Evolutionary conservation across 1,140 invertebrate species (phyloP).

Genomic region (Neodiprion virginianus): DNA sequence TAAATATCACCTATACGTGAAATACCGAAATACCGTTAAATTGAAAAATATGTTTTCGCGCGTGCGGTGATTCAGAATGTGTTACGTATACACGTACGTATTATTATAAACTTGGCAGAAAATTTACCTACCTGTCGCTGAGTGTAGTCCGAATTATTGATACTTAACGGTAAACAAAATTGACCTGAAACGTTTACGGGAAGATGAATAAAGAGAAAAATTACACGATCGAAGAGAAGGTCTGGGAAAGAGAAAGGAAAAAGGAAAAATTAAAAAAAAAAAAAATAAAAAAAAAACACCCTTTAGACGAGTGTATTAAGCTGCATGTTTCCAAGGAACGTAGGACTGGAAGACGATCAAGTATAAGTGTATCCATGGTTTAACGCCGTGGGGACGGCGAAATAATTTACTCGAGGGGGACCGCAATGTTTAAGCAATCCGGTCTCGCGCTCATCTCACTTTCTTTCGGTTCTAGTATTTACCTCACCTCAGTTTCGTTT

Average conservation of each 20-base stretch:
- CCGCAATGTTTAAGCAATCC: conserved; percentile 25
- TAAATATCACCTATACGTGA: too few relatives aligned
- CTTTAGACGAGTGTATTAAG: conserved; percentile 10
- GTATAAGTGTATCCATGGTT: conserved; percentile 26
- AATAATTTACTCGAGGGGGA: conserved; percentile 30
- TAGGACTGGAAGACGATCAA: conserved; percentile 20
- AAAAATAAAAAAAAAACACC: background rate
- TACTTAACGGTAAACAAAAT: too few relatives aligned
- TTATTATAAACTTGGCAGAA: too few relatives aligned
- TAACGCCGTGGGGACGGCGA: conserved; percentile 15
- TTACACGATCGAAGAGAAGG: too few relatives aligned
- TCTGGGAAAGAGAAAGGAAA: background rate
- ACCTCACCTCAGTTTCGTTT: conserved; percentile 20
- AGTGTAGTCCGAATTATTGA: too few relatives aligned
- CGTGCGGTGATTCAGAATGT: too few relatives aligned
- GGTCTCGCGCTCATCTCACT: background rate
- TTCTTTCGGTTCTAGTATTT: conserved; percentile 2
- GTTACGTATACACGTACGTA: too few relatives aligned
- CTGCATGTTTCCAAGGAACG: background rate
- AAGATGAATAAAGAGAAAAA: too few relatives aligned
- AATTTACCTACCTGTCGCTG: too few relatives aligned
- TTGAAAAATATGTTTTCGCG: too few relatives aligned
- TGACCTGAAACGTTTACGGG: too few relatives aligned
- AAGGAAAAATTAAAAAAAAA: background rate
- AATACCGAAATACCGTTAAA: too few relatives aligned